Percentiles rank a stretch among this genome's conserved stretches.
Evolutionary conservation across 1,140 invertebrate species (phyloP).

Genomic region (Drosophila prosaltans): DNA sequence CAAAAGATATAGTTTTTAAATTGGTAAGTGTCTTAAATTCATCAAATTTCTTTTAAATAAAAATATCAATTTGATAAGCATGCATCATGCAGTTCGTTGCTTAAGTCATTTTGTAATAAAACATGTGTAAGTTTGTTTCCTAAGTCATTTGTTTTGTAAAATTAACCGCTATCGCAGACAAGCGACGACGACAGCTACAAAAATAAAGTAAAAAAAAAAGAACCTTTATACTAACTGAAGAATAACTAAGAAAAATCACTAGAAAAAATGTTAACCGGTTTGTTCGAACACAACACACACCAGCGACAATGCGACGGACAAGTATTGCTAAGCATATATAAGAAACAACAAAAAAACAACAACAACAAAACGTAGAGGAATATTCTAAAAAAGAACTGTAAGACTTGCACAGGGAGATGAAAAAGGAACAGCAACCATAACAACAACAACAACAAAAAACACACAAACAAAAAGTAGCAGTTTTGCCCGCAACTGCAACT

Average conservation of each 20-base stretch:
- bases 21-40: not conserved
- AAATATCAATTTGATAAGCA: too few species aligned
- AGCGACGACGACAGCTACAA: conserved; percentile 35
- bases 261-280: conserved; percentile 73
- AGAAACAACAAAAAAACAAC: not conserved
- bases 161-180: conserved; percentile 41
- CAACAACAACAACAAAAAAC: too few species aligned
- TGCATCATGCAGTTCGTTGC: not conserved
- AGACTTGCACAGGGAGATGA: conserved; percentile 35
- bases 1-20: not conserved
- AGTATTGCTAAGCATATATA: conserved; percentile 30
- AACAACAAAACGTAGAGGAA: conserved; percentile 52
- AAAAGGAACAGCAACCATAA: conserved; percentile 6
- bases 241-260: conserved; percentile 77
- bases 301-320: conserved; percentile 62
- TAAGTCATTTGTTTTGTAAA: conserved; percentile 26
- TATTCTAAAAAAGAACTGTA: conserved; percentile 72
- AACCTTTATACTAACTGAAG: conserved; percentile 61
- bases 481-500: conserved; percentile 7
- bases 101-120: not conserved
- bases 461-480: conserved; percentile 20
- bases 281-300: conserved; percentile 66
- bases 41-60: too few species aligned
- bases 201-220: conserved; percentile 32
- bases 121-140: not conserved